A percentile compares a stretch with the other conserved stretches of the same genome.
phyloP scores from a whole-genome alignment of 2,113 vertebrate species.

The Grus americana region DNA sequence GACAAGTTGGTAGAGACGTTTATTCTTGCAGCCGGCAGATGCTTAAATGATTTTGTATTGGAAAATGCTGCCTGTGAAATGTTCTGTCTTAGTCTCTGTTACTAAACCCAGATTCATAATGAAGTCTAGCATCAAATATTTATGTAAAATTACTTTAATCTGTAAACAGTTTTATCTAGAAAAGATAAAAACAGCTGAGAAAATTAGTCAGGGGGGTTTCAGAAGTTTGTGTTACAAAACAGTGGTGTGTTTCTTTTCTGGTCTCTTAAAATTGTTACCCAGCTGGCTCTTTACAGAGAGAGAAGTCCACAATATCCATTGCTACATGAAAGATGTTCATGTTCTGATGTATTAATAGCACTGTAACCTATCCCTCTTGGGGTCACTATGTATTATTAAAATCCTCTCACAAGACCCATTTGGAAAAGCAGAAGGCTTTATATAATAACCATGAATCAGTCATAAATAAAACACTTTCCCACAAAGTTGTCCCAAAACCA shows the following conservation, averaged over 20 bases:
- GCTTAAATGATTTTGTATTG: constrained; percentile 64
- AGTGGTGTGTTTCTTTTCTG: background rate
- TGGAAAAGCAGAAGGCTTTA: background rate
- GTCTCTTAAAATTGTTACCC: background rate
- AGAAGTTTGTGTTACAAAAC: constrained; percentile 5
- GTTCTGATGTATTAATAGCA: background rate
- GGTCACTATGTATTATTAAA: constrained; percentile 1
- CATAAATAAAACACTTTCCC: background rate
- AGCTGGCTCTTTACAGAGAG: background rate
- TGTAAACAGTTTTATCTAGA: constrained; percentile 31
- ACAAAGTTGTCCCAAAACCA: background rate
- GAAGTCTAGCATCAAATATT: constrained; percentile 47
- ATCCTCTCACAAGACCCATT: background rate
- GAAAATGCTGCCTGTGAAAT: constrained; percentile 40
- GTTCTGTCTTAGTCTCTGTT: background rate
- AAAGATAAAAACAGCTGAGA: constrained; percentile 29
- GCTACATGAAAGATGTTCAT: background rate
- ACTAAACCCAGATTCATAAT: constrained; percentile 27
- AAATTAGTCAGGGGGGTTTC: background rate
- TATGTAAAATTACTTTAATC: constrained; percentile 31
- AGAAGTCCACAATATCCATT: background rate
- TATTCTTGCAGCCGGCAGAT: constrained; percentile 48
- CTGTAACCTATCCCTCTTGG: background rate
- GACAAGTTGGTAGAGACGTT: constrained; percentile 58
- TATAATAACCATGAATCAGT: background rate